These are phyloP conservation scores for Chionis minor DNA, from an alignment of 2,113 vertebrate genomes.

Conservation along the genomic window DNA sequence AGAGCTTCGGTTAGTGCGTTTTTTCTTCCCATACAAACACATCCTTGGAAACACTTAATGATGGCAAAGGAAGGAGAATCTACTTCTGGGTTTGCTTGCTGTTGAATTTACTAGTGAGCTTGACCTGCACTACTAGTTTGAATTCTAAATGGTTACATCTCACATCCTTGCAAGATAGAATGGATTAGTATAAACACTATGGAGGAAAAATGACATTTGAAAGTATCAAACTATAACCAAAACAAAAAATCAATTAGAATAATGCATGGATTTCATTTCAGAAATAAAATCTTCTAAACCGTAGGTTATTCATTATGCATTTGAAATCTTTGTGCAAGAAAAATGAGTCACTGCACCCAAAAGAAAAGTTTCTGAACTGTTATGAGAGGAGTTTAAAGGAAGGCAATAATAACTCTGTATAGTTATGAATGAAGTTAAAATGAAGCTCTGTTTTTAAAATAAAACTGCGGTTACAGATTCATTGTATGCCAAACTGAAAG, in stretches of 20 bases:
- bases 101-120: not conserved
- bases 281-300: not conserved
- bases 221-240: not conserved
- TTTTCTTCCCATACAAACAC: not conserved
- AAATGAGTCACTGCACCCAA: not conserved
- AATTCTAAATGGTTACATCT: not conserved
- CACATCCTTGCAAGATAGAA: not conserved
- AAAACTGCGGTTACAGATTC: not conserved
- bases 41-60: not conserved
- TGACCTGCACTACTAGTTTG: not conserved
- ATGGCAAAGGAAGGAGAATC: not conserved
- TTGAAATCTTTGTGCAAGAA: not conserved
- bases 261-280: slow-evolving; percentile 1
- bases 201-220: not conserved
- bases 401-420: not conserved
- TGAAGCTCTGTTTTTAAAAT: not conserved
- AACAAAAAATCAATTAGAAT: not conserved
- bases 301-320: not conserved
- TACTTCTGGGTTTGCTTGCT: not conserved
- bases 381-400: not conserved
- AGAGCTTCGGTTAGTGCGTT: not conserved
- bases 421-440: not conserved
- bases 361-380: not conserved
- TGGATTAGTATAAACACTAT: not conserved
- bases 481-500: not conserved